Evolutionary conservation across 1,140 invertebrate genomes (phyloP), one percentile per base, ranked within the genome.

Genomic region (Oryzaephilus surinamensis): DNA sequence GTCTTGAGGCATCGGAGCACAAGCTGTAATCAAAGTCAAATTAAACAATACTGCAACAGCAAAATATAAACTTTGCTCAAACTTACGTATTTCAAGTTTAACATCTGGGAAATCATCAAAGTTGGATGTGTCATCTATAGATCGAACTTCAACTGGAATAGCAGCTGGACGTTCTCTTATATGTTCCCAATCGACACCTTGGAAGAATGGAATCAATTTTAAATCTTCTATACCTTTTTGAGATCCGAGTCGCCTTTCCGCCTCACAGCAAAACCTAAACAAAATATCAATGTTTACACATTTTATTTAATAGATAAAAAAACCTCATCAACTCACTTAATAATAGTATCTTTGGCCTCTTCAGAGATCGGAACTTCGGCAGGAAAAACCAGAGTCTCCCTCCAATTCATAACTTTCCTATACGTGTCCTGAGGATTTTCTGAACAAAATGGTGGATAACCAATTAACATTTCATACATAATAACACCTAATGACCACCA

Each of bases 401-500:
- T 73, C 96, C 96, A 99, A 60, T 95, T 97, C 89, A 99, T 97
- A 31, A 99, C 94, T 74, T 99, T 99, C 34, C 89, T 77, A 69
- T 99, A 99, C 11, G 96, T 99, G 68, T 99, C 97, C 66, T 98
- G 93, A 8, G 97, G 94, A 59, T 95, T 98, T 66, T 99, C 96
- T 20, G 93, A 97, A 64, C 96, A 99, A 66, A 99, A 99, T 23
- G 96, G 96, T 44, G 97, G 97, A 69, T 98, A 99, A 27, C 96
- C 95, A 68, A 99, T 99, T 37, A 99, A 72, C 97, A 99, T 99
- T 73, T 99, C 97, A 66, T 97, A 99, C 96, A 99, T 99, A 50
- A 99, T 99, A 29, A 99, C 96, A 28, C 97, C 97, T 28, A 99
- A 71, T 34, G 92, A 97, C 97, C 96, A 99, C 88, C 94, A 99